phyloP scores from a whole-genome alignment of 2,888 invertebrate species.

The Caprella mutica region DNA sequence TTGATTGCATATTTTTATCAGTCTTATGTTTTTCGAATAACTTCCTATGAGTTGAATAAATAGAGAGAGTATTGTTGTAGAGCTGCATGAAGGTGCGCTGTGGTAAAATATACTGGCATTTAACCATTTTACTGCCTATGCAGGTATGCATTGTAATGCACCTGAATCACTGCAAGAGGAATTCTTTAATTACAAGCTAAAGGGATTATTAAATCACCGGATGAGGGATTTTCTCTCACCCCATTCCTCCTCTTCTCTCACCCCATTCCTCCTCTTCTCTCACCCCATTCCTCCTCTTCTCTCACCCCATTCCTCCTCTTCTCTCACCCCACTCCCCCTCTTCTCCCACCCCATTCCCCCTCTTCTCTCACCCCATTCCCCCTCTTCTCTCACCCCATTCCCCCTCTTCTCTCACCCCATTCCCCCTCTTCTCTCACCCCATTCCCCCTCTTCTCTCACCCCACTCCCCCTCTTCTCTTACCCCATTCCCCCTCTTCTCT shows the following conservation, averaged over 20 bases:
- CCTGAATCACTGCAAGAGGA: no score
- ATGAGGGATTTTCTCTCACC: background rate
- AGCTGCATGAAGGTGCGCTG: no score
- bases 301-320: background rate
- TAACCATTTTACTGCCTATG: no score
- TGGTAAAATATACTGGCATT: no score
- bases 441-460: no score
- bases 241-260: background rate
- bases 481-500: constrained; percentile 4
- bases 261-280: background rate
- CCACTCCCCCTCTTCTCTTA: background rate
- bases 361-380: background rate
- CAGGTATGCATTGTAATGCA: no score
- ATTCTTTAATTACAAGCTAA: no score
- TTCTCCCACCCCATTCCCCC: background rate
- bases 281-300: background rate
- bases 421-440: background rate
- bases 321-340: background rate
- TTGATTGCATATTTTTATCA: no score
- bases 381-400: background rate
- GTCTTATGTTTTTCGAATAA: no score
- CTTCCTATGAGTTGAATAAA: no score
- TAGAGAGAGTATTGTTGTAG: no score
- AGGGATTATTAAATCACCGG: no score
- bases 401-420: background rate